Base-by-base conservation (phyloP, 2,888 invertebrate genomes). In the Chaitophorus viminalis region DNA sequence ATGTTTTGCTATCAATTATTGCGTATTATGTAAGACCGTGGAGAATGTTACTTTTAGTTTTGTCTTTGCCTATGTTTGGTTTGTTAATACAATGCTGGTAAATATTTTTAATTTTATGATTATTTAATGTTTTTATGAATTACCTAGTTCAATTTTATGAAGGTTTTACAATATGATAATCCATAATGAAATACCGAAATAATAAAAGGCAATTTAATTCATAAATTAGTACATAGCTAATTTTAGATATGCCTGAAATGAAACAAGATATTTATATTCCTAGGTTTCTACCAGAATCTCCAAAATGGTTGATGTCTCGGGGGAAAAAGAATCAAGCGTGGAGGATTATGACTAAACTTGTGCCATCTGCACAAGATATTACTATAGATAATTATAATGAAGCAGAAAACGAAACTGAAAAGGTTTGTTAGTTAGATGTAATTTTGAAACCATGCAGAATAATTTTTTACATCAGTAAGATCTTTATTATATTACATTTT, bases 231-330 rank as follows among this genome's bases (percentile, higher is more conserved):
- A 21, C 21, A 60, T 60, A 60, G 2, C 0, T 60, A 25, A 21
- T 8, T 60, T 60, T 3, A 6, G 6, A n/a, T n/a, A n/a, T n/a
- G 25, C 60, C 2, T 60, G 6, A 60, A 60, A 60, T 60, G 25
- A 25, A 60, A 60, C 25, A 21, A 60, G 6, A 6, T 60, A 21
- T 60, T 60, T 60, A 60, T 21, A 5, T 70, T 60, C 6, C 5
- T 77, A 91, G 92, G 91, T 90, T 90, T 29, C 90, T 92, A 90
- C 92, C 92, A 17, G 92, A 92, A 89, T 93, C 93, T 60, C 93
- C 93, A 6, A 91, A 93, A 83, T 93, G 93, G 93, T 91, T 93
- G 52, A 91, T 93, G 85, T 91, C 92, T 0, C 92, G 92, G 89
- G 92, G 92, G 87, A 91, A 92, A n/a, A 91, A 92, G 52, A 90